A percentile compares a stretch with the other conserved stretches of the same genome.
Evolutionary conservation across 2,113 vertebrate genomes (phyloP).

Genomic region (Actinemys pallida): DNA sequence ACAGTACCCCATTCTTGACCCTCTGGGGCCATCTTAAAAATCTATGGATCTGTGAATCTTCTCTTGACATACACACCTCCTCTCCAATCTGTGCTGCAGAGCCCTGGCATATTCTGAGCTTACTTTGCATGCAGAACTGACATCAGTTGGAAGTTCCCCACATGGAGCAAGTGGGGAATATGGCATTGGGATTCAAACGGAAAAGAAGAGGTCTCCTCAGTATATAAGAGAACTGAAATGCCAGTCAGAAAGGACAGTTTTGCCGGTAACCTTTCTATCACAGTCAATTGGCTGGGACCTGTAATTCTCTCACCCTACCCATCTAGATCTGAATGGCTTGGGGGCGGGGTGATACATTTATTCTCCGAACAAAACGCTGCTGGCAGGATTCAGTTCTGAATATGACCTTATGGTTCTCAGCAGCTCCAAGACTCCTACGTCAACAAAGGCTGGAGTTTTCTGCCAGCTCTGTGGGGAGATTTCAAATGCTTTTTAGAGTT

Average conservation of each 20-base stretch:
- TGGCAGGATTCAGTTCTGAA: slow-evolving; percentile 36
- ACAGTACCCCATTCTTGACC: not conserved
- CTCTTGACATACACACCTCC: not conserved
- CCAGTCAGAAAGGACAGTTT: not conserved
- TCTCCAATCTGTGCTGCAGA: slow-evolving; percentile 48
- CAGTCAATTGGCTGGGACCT: not conserved
- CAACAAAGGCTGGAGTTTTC: slow-evolving; percentile 77
- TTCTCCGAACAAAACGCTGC: not conserved
- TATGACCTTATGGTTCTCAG: slow-evolving; percentile 50
- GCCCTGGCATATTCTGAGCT: slow-evolving; percentile 40
- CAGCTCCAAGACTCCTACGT: slow-evolving; percentile 62
- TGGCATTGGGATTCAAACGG: slow-evolving; percentile 28
- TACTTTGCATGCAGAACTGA: not conserved
- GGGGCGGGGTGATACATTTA: not conserved
- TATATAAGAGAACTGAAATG: not conserved
- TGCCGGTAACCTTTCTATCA: not conserved
- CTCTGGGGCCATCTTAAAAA: slow-evolving; percentile 12
- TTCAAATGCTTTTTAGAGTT: slow-evolving; percentile 62
- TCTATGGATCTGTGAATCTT: not conserved
- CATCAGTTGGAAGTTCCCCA: not conserved
- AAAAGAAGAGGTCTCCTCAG: not conserved
- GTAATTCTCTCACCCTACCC: not conserved
- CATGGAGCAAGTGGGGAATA: not conserved
- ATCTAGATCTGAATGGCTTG: rapidly evolving
- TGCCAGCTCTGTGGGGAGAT: slow-evolving; percentile 72